phyloP scores from a whole-genome alignment of 1,140 invertebrate species.

The Cherax quadricarinatus region DNA sequence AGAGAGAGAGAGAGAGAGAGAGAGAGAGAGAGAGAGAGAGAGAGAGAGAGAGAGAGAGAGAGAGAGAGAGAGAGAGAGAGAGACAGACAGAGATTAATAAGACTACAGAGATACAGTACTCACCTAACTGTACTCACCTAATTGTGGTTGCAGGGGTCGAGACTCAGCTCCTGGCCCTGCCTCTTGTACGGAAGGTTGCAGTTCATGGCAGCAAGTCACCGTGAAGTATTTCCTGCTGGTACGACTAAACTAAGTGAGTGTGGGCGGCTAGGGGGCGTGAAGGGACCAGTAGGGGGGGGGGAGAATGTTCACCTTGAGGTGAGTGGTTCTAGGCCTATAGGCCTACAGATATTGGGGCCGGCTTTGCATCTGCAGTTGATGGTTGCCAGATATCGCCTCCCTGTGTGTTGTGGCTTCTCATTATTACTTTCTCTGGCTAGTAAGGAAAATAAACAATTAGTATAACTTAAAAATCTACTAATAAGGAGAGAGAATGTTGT shows the following conservation, averaged over 20 bases:
- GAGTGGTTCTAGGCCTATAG: neutral
- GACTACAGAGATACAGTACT: no score
- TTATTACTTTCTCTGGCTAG: neutral
- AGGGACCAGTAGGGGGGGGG: neutral
- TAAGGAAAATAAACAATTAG: no score
- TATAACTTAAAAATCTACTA: no score
- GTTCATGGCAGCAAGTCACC: neutral
- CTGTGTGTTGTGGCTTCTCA: neutral
- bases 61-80: no score
- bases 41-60: no score
- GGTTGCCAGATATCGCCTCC: neutral
- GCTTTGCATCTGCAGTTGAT: slow-evolving; percentile 43
- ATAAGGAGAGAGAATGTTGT: neutral
- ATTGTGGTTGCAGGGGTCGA: no score
- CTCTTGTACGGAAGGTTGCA: no score
- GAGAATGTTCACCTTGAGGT: neutral
- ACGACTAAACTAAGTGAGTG: neutral
- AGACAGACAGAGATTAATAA: no score
- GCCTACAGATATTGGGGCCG: neutral
- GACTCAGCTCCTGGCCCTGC: no score
- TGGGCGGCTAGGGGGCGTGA: neutral
- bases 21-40: no score
- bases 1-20: no score
- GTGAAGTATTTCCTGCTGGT: neutral
- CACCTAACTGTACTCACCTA: no score